Evolutionary conservation across 64 coral and sea anemone genomes (phyloP).

Genomic region (Stichodactyla helianthus): DNA sequence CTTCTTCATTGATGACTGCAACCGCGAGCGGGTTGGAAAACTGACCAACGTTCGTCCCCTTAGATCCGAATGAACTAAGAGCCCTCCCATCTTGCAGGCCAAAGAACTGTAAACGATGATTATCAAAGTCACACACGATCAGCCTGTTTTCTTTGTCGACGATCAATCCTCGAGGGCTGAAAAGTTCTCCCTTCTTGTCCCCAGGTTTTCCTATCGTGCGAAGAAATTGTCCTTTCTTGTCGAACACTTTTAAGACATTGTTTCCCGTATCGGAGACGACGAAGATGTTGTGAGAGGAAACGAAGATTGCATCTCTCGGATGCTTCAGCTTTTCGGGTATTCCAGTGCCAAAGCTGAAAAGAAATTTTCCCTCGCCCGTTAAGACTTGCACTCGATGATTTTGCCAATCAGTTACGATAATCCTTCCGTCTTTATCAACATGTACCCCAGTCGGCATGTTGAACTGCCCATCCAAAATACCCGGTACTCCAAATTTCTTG

Average conservation of each 20-base stretch:
- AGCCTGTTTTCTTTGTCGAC: slow-evolving; percentile 45
- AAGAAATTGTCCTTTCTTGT: slow-evolving; percentile 46
- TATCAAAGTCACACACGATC: slow-evolving; percentile 68
- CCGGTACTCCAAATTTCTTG: slow-evolving; percentile 55
- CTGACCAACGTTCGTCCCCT: slow-evolving; percentile 45
- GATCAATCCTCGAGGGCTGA: slow-evolving; percentile 37
- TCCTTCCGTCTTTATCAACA: slow-evolving; percentile 44
- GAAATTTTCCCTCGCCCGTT: slow-evolving; percentile 36
- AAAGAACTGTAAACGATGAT: slow-evolving; percentile 56
- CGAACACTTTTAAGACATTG: slow-evolving; percentile 53
- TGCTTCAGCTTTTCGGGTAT: slow-evolving; percentile 42
- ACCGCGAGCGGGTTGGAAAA: slow-evolving; percentile 48
- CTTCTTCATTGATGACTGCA: slow-evolving; percentile 17
- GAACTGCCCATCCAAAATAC: slow-evolving; percentile 37
- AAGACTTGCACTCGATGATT: slow-evolving; percentile 64
- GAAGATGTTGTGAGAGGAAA: slow-evolving; percentile 22
- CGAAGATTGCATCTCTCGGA: slow-evolving; percentile 47
- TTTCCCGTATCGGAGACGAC: slow-evolving; percentile 59
- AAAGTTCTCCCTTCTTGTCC: slow-evolving; percentile 56
- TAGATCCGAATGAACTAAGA: slow-evolving; percentile 40
- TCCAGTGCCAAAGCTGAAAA: slow-evolving; percentile 47
- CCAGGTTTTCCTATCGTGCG: slow-evolving; percentile 42
- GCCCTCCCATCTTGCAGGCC: slow-evolving; percentile 32
- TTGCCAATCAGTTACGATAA: slow-evolving; percentile 62
- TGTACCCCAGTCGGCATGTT: slow-evolving; percentile 40